Evolutionary conservation across 2,113 vertebrate genomes (phyloP).

Genomic region (Callipepla californica): DNA sequence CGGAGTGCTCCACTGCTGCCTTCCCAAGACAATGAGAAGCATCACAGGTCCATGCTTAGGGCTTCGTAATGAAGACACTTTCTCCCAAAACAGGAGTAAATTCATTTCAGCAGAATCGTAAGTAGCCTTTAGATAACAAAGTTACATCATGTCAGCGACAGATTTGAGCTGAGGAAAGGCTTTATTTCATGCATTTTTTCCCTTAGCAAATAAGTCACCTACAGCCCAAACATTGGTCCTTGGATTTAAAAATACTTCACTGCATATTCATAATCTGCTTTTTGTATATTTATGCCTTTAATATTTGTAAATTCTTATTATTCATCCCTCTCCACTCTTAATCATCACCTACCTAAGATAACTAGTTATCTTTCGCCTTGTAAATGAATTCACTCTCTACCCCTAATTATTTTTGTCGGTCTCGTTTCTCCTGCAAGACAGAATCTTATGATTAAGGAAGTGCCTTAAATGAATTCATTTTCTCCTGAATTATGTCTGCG

Average conservation of each 20-base stretch:
- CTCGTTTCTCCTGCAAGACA: conserved; percentile 44
- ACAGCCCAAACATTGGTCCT: conserved; percentile 38
- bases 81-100: not conserved
- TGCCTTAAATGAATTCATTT: conserved; percentile 50
- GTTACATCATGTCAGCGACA: not conserved
- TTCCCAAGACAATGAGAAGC: not conserved
- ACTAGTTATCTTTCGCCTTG: conserved; percentile 63
- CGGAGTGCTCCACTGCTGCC: fast-evolving
- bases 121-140: conserved; percentile 20
- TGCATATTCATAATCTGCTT: conserved; percentile 69
- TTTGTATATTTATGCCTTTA: conserved; percentile 73
- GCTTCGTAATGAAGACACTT: not conserved
- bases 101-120: conserved; percentile 11
- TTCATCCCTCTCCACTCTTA: conserved; percentile 62
- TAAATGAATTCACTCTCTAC: conserved; percentile 62
- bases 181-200: not conserved
- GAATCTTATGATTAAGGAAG: conserved; percentile 65
- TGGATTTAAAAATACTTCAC: conserved; percentile 58
- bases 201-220: conserved; percentile 49
- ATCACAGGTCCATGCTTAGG: not conserved
- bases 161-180: not conserved
- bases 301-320: conserved; percentile 75
- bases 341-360: conserved; percentile 68
- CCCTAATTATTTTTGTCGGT: conserved; percentile 68
- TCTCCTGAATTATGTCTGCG: conserved; percentile 40